Percentiles rank a stretch among this genome's conserved stretches.
phyloP scores from a whole-genome alignment of 2,888 invertebrate species.

The Limulus polyphemus region DNA sequence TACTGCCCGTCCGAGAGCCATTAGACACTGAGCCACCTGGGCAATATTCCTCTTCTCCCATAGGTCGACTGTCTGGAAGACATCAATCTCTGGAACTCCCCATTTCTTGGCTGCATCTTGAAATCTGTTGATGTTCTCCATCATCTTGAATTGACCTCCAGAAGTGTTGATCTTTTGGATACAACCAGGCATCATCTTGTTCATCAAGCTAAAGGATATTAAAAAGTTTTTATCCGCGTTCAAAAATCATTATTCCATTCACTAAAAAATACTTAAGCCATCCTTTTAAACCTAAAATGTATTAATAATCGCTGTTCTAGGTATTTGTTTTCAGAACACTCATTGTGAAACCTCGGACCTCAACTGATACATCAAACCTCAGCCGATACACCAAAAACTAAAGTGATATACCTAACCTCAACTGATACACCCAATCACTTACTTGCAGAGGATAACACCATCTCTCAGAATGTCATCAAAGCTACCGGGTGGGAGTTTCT shows the following conservation, averaged over 20 bases:
- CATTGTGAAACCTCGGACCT: no score
- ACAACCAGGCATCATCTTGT: constrained; percentile 82
- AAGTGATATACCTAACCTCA: no score
- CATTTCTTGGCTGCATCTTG: constrained; percentile 91
- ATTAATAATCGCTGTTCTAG: no score
- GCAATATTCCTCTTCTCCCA: constrained; percentile 95
- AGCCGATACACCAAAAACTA: no score
- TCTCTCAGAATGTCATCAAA: constrained; percentile 86
- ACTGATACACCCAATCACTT: constrained; percentile 18
- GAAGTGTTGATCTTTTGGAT: constrained; percentile 92
- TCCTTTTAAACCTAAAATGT: no score
- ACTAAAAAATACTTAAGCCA: no score
- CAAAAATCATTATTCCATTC: no score
- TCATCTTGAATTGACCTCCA: constrained; percentile 94
- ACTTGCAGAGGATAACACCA: constrained; percentile 77
- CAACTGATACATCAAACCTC: no score
- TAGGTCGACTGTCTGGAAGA: constrained; percentile 98
- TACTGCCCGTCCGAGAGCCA: constrained; percentile 82
- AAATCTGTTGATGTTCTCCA: constrained; percentile 98
- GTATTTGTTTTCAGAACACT: no score
- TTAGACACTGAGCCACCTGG: constrained; percentile 88
- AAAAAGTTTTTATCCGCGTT: no score
- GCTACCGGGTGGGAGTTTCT: constrained; percentile 65
- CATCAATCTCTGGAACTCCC: constrained; percentile 94
- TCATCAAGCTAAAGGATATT: constrained; percentile 50